phyloP scores from a whole-genome alignment of 2,888 invertebrate genomes.

The Agriotes lineatus region DNA sequence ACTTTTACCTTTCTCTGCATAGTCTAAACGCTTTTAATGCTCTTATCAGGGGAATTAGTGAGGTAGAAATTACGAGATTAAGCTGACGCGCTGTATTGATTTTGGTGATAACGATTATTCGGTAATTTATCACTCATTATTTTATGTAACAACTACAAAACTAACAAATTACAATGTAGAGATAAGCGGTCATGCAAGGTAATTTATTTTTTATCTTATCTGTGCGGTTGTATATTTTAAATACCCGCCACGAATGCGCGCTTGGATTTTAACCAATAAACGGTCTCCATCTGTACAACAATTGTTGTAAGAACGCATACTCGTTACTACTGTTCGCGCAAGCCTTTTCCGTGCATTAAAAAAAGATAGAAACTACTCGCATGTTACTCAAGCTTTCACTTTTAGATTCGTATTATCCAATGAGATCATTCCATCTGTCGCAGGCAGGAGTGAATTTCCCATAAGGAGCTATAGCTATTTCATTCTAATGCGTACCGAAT shows the following conservation, averaged over 20 bases:
- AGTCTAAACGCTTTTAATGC: neutral
- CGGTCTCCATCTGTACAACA: slow-evolving; percentile 76
- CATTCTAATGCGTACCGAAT: neutral
- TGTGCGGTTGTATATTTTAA: slow-evolving; percentile 14
- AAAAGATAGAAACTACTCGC: neutral
- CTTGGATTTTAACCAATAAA: slow-evolving; percentile 69
- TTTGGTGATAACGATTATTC: neutral
- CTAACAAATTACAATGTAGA: neutral
- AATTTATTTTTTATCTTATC: slow-evolving; percentile 24
- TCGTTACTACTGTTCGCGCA: neutral
- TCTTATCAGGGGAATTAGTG: neutral
- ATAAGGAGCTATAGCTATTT: neutral
- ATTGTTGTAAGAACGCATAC: neutral
- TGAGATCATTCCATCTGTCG: slow-evolving; percentile 66
- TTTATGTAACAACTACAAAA: no score
- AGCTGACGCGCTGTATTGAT: neutral
- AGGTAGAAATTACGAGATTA: neutral
- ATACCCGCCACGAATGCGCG: slow-evolving; percentile 36
- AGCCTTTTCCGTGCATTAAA: neutral
- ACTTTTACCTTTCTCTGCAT: slow-evolving; percentile 42
- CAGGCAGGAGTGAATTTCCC: slow-evolving; percentile 18
- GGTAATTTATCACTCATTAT: neutral
- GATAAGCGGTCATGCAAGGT: neutral
- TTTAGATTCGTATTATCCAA: slow-evolving; percentile 56
- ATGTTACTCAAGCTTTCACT: neutral